These are phyloP conservation scores for Sebastolobus alascanus DNA, from an alignment of 2,797 vertebrate species.

Conservation along the genomic window DNA sequence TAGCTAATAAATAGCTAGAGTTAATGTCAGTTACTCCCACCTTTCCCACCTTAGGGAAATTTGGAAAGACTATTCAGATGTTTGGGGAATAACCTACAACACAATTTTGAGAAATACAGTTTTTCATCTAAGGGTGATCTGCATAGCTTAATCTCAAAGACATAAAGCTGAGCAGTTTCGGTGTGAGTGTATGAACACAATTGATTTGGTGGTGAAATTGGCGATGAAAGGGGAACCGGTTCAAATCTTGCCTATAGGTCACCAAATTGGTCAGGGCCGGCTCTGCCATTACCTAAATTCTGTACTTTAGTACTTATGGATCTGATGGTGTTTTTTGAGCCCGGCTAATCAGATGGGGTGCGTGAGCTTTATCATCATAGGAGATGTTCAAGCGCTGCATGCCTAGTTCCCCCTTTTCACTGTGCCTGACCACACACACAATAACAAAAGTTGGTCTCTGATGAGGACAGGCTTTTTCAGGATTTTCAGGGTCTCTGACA, in stretches of 20 bases:
- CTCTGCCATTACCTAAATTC: not conserved
- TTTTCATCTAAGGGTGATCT: too few species aligned
- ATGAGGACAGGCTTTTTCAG: constrained; percentile 28
- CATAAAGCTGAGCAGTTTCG: not conserved
- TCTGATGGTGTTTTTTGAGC: not conserved
- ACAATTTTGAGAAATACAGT: too few species aligned
- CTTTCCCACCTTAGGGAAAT: too few species aligned
- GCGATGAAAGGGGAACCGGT: too few species aligned
- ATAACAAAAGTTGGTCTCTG: constrained; percentile 29
- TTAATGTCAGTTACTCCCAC: too few species aligned
- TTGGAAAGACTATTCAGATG: not conserved
- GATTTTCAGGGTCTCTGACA: constrained; percentile 51
- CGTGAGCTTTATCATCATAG: constrained; percentile 3
- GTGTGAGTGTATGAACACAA: not conserved
- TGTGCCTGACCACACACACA: constrained; percentile 12
- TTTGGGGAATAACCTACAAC: not conserved
- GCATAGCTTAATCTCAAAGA: not conserved
- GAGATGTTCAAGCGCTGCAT: constrained; percentile 6
- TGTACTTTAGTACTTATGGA: not conserved
- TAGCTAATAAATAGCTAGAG: too few species aligned
- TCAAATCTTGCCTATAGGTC: not conserved
- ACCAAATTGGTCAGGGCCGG: not conserved
- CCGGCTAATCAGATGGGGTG: not conserved
- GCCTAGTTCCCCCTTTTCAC: not conserved
- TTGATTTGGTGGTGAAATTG: not conserved